These are phyloP conservation scores for Poecilia picta DNA, from an alignment of 2,797 vertebrate species.

Conservation along the genomic window DNA sequence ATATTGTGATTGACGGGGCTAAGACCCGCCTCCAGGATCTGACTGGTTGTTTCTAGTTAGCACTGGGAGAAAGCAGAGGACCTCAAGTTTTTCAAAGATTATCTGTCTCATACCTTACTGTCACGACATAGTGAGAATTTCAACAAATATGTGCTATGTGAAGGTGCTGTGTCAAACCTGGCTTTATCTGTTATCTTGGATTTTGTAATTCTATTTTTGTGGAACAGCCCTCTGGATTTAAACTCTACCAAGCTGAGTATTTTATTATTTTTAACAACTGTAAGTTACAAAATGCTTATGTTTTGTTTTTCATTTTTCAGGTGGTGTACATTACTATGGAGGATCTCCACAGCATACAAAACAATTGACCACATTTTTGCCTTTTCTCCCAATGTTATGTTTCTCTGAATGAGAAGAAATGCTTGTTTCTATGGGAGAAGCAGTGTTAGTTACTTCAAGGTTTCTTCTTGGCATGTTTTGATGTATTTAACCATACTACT, in stretches of 20 bases:
- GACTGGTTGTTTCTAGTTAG: too few relatives aligned
- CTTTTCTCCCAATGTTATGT: background rate
- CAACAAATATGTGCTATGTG: too few relatives aligned
- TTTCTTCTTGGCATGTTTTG: background rate
- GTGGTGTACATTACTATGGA: conserved; percentile 62
- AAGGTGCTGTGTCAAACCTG: too few relatives aligned
- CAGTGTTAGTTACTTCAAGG: background rate
- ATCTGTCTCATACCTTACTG: too few relatives aligned
- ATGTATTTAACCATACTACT: background rate
- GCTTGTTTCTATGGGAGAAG: background rate
- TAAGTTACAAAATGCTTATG: background rate
- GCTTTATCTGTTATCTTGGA: too few relatives aligned
- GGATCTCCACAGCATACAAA: conserved; percentile 48
- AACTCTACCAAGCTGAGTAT: background rate
- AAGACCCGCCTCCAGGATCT: too few relatives aligned
- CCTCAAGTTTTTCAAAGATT: too few relatives aligned
- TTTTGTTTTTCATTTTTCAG: conserved; percentile 36
- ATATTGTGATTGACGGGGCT: too few relatives aligned
- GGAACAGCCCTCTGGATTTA: background rate
- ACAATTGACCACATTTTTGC: conserved; percentile 5
- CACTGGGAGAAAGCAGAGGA: too few relatives aligned
- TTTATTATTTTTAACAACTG: background rate
- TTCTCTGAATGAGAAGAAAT: background rate
- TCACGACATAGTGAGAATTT: too few relatives aligned
- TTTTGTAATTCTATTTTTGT: too few relatives aligned